Conservation (phyloP, 2,797 vertebrate species). For the Channallabes apus region DNA sequence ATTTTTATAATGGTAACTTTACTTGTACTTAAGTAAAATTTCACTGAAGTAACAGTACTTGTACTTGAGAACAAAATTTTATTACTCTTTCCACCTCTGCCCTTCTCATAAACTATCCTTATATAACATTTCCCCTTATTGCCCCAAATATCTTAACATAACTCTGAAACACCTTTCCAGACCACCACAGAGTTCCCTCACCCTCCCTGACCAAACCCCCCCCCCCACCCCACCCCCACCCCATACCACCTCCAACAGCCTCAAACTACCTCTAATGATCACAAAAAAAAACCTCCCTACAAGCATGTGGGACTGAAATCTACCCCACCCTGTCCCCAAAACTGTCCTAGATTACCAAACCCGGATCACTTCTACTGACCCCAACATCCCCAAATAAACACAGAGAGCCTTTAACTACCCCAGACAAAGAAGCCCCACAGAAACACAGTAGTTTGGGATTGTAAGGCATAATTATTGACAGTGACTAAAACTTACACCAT, state of each 20-base stretch:
- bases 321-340: background rate
- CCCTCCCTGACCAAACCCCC: background rate
- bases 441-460: too few species aligned
- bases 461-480: background rate
- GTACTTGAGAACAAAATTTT: too few species aligned
- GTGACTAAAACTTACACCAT: background rate
- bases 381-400: background rate
- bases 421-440: background rate
- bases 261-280: background rate
- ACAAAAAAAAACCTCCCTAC: too few species aligned
- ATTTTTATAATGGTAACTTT: too few species aligned
- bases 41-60: too few species aligned
- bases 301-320: too few species aligned
- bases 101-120: background rate
- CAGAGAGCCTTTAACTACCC: background rate
- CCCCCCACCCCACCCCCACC: too few species aligned
- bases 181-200: background rate
- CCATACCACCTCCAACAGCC: background rate
- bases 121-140: background rate
- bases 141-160: background rate
- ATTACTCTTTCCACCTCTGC: too few species aligned
- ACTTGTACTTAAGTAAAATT: too few species aligned
- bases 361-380: background rate
- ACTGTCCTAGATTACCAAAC: background rate
- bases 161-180: background rate